Evolutionary conservation across 2,888 invertebrate species (phyloP).

Genomic region (Rhingia rostrata): DNA sequence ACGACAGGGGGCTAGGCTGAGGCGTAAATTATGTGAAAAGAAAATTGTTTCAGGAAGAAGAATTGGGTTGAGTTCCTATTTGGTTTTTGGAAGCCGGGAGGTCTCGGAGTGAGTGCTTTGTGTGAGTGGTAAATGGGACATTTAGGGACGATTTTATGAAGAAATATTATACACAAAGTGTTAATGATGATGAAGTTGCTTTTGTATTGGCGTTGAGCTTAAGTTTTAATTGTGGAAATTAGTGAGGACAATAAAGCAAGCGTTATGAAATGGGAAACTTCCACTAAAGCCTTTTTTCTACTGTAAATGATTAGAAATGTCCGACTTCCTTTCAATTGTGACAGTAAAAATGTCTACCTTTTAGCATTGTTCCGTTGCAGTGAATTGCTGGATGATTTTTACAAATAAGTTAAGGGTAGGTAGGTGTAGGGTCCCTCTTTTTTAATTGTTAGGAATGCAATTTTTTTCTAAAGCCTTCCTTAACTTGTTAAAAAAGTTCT

Average conservation of each 20-base stretch:
- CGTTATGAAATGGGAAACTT: neutral
- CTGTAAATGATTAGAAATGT: too few species aligned
- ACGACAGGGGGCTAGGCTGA: conserved; percentile 29
- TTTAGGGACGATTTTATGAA: neutral
- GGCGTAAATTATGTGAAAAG: conserved; percentile 50
- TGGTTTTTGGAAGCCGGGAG: neutral
- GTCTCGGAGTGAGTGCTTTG: neutral
- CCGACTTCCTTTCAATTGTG: too few species aligned
- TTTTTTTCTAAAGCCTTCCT: too few species aligned
- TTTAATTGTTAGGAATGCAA: too few species aligned
- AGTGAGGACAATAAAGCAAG: neutral
- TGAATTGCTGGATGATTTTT: too few species aligned
- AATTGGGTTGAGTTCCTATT: conserved; percentile 38
- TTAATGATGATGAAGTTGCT: conserved; percentile 31
- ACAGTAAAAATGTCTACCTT: too few species aligned
- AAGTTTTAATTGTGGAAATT: conserved; percentile 25
- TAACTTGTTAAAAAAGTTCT: too few species aligned
- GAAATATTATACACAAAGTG: conserved; percentile 4
- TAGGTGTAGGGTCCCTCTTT: too few species aligned
- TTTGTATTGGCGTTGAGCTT: neutral
- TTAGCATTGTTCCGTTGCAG: too few species aligned
- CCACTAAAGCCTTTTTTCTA: neutral
- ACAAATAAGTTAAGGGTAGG: too few species aligned
- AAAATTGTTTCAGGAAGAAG: conserved; percentile 40
- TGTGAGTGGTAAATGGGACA: neutral